Evolutionary conservation across 1,140 invertebrate genomes (phyloP).

Genomic region (Meteorus sp.): DNA sequence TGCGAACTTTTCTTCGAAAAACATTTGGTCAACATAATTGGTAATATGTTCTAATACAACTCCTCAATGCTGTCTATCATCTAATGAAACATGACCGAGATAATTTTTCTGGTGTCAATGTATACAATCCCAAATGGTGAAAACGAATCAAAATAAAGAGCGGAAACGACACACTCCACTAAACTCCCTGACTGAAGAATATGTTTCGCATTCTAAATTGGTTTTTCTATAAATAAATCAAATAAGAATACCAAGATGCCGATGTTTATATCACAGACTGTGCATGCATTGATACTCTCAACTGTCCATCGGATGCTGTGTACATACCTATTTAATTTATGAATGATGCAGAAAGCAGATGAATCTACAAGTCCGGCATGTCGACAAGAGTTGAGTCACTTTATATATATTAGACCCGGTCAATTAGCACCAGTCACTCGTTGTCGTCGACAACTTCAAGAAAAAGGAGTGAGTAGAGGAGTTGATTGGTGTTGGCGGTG

Average conservation of each 20-base stretch:
- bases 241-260: not conserved
- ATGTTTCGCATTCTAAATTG: not conserved
- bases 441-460: not conserved
- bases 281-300: not conserved
- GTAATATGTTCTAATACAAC: not conserved
- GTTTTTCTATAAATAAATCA: conserved; percentile 16
- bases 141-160: too few species aligned
- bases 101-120: too few species aligned
- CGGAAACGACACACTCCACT: not conserved
- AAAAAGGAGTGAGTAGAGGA: not conserved
- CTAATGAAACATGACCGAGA: too few species aligned
- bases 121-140: too few species aligned
- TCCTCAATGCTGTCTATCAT: too few species aligned
- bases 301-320: too few species aligned
- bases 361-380: conserved; percentile 9
- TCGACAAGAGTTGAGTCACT: not conserved
- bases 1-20: conserved; percentile 26
- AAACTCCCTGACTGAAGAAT: not conserved
- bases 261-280: not conserved
- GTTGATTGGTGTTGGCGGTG: not conserved
- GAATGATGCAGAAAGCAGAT: not conserved
- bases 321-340: too few species aligned
- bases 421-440: conserved; percentile 15
- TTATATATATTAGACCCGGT: conserved; percentile 2
- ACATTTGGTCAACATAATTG: conserved; percentile 24